Evolutionary conservation across 1,140 invertebrate species (phyloP).

Genomic region (Caenorhabditis latens): DNA sequence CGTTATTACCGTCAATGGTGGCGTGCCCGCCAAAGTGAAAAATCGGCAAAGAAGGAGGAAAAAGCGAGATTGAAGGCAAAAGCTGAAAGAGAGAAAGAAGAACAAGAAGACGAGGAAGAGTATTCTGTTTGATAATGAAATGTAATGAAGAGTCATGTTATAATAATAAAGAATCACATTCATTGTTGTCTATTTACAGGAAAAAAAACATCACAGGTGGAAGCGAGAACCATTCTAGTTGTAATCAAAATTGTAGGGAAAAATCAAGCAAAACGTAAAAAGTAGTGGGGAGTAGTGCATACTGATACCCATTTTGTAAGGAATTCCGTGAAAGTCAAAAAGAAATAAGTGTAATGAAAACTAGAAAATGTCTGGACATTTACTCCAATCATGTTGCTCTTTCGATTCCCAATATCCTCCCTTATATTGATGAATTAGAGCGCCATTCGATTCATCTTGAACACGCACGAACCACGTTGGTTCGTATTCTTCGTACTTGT

Average conservation of each 20-base stretch:
- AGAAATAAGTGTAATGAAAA: not conserved
- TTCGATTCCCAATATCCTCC: constrained; percentile 95
- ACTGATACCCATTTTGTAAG: constrained; percentile 34
- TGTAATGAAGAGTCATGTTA: not conserved
- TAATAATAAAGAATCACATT: not conserved
- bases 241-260: not conserved
- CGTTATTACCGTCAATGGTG: constrained; percentile 40
- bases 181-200: constrained; percentile 19
- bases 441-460: constrained; percentile 85
- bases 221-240: constrained; percentile 21
- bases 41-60: constrained; percentile 7
- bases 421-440: constrained; percentile 87
- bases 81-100: constrained; percentile 39
- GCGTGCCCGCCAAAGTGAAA: constrained; percentile 32
- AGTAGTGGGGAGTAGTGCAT: not conserved
- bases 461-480: constrained; percentile 92
- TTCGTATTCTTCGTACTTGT: constrained; percentile 84
- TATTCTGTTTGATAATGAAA: not conserved
- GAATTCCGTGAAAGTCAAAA: constrained; percentile 30
- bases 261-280: constrained; percentile 16
- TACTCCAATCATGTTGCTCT: constrained; percentile 87
- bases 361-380: constrained; percentile 87
- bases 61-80: constrained; percentile 42
- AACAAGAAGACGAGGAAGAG: constrained; percentile 36
- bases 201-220: constrained; percentile 22